Base-by-base conservation (phyloP, 2,113 vertebrate genomes). In the Cinclus mexicanus region DNA sequence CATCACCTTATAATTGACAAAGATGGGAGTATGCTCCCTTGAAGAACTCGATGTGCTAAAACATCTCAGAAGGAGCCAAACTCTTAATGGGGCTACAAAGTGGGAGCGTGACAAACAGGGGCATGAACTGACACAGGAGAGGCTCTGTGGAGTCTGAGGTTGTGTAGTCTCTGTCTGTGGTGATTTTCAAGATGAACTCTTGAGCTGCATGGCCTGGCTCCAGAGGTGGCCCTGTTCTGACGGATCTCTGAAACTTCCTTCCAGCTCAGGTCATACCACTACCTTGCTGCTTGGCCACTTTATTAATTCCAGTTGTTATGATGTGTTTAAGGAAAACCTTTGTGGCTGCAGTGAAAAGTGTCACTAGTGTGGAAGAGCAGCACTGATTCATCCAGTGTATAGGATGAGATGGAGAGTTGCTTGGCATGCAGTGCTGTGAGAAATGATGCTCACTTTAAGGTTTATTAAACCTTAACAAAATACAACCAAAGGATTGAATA, bases 211-310 rank as follows among this genome's bases (percentile, higher is more conserved):
- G 33, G 11, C 26, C 29, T 47, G n/a, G 47, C 6, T 28, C 18
- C 1, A 8, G 4, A 37, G 33, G 53, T 82, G 47, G 31, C 33
- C 9, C 15, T 80, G 35, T 29, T 59, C 42, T 75, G 44, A 31
- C 14, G 3, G 25, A 24, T 24, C 7, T 69, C 10, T 61, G 64
- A 39, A 71, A 15, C 42, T 41, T 83, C 50, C 6, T 71, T 72
- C 59, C n/a, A 53, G 0, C 11, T 8, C 0, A 1, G 14, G 6
- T 41, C 26, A 22, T 78, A 29, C 33, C 8, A 10, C 1, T 3
- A 12, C 53, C 9, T 13, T 18, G 6, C 33, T 41, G 69, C 63
- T 37, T 44, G 60, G n/a, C 25, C 31, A 2, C 22, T 28, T 63
- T 7, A 6, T 42, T 67, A 3, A 10, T 65, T 86, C 44, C 61